Base-by-base conservation (phyloP, 2,888 invertebrate species). In the Leptopilina drosophilae region DNA sequence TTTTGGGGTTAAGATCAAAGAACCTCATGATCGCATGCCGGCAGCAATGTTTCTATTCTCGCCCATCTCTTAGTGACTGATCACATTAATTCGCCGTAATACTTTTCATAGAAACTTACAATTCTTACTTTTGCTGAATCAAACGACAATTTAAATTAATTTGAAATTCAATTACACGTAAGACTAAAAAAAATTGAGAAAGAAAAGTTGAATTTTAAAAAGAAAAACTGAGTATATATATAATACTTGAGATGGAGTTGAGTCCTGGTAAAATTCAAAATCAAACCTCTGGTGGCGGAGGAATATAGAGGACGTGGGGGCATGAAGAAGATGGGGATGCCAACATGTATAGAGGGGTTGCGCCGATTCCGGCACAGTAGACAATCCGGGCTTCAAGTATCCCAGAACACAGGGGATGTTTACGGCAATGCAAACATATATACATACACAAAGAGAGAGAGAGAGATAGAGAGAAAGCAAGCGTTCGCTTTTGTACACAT, bases 1-100 rank as follows among this genome's bases (percentile, higher is more conserved):
- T 89, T 87, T 33, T 33, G 33, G 33, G 87, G 87, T 81, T 84
- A 89, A 90, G 89, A 90, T 91, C 91, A 91, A 90, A 91, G 91
- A 90, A 89, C 89, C 87, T 85, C 82, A 87, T 88, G 86, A 88
- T 87, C 89, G 87, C 81, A 81, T 83, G 42, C 42, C 42, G 82
- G 83, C 77, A 66, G 76, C 78, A 81, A 81, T 84, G 84, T 81
- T 83, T 80, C 84, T 42, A 42, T 8, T 84, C 80, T 83, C 85
- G 85, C 87, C 33, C 86, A 87, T 86, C 87, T 88, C 85, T 84
- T 81, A 85, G 83, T 82, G 82, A 82, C 80, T 80, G 42, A 42
- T 42, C 42, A 42, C 42, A 42, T 42, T 8, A 42, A 8, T 42
- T 42, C 42, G 42, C 8, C 8, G 20, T 42, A 6, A 42, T 2